Base-by-base conservation (phyloP, 2,797 vertebrate species). In the Eulemur rubriventer region DNA sequence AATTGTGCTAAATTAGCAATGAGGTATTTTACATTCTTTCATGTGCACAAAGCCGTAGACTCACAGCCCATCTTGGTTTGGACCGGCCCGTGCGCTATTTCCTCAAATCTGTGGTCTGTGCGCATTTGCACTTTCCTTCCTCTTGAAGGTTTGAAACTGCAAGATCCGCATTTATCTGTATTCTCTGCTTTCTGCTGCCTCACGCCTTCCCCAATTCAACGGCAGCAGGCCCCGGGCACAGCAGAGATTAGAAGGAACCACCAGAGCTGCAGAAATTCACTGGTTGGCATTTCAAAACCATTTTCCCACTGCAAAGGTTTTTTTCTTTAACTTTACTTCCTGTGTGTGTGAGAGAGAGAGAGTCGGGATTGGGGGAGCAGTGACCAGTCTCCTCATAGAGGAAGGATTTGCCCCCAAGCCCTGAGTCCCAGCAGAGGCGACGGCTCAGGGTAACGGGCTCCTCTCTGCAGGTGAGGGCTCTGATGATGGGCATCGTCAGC, bases 191-290 rank as follows among this genome's bases (percentile, higher is more conserved):
- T 41, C 73, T 7, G 43, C 4, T 4, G 14, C 22, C 30, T 24
- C 8, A 0, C 0, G 1, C 4, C 9, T 30, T 38, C 22, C 17
- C 7, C 1, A 35, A 8, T n/a, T 26, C 61, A 13, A 2, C 38
- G 59, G 20, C 63, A 65, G 63, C 24, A 18, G 55, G 22, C 55
- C 55, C 55, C 22, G 24, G 10, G 55, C 48, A 50, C 7, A 1
- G 5, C 20, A 13, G 20, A 33, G 59, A 65, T 26, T 4, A 26
- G 46, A 63, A 65, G 70, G 57, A 89, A 73, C 9, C 0, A 61
- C 33, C 17, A 26, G 57, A 59, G 4, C 1, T 4, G 14, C 35
- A 20, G 43, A 43, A 76, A 10, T 4, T 9, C 2, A 4, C 52
- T 14, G 1, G 28, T 55, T 38, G 35, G 46, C 48, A 14, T 82